A percentile compares a stretch with the other conserved stretches of the same genome.
Conservation (phyloP, 2,888 invertebrate genomes). For the Cerastoderma edule region DNA sequence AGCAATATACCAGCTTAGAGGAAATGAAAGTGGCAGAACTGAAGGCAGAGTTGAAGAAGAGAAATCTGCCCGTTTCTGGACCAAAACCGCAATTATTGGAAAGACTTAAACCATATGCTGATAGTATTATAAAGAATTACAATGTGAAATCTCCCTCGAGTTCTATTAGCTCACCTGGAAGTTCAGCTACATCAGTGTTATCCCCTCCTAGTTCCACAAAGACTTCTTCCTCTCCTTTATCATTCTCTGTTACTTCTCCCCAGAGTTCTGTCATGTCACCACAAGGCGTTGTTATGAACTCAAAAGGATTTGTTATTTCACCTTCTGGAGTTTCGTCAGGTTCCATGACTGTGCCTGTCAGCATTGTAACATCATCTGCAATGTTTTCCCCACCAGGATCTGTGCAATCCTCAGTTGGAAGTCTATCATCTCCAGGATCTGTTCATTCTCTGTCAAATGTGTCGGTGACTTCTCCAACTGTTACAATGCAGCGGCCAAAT, state of each 20-base stretch:
- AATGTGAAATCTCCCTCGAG: constrained; percentile 41
- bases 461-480: constrained; percentile 40
- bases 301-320: constrained; percentile 39
- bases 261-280: constrained; percentile 56
- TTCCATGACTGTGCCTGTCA: constrained; percentile 40
- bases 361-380: constrained; percentile 24
- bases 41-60: constrained; percentile 95
- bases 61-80: constrained; percentile 97
- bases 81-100: constrained; percentile 98
- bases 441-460: constrained; percentile 35
- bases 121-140: constrained; percentile 70
- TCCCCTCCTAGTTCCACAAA: constrained; percentile 49
- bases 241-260: constrained; percentile 54
- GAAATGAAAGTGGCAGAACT: constrained; percentile 98
- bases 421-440: constrained; percentile 45
- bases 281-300: constrained; percentile 24
- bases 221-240: constrained; percentile 42
- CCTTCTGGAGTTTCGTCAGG: constrained; percentile 33
- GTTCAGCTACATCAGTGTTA: constrained; percentile 41
- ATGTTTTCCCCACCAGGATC: constrained; percentile 41
- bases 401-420: constrained; percentile 32
- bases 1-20: constrained; percentile 88
- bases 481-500: constrained; percentile 28
- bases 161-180: constrained; percentile 47
- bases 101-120: constrained; percentile 89